A percentile compares a stretch with the other conserved stretches of the same genome.
These are phyloP conservation scores for Thereva nobilitata DNA, from an alignment of 2,888 invertebrate species.

Conservation along the genomic window DNA sequence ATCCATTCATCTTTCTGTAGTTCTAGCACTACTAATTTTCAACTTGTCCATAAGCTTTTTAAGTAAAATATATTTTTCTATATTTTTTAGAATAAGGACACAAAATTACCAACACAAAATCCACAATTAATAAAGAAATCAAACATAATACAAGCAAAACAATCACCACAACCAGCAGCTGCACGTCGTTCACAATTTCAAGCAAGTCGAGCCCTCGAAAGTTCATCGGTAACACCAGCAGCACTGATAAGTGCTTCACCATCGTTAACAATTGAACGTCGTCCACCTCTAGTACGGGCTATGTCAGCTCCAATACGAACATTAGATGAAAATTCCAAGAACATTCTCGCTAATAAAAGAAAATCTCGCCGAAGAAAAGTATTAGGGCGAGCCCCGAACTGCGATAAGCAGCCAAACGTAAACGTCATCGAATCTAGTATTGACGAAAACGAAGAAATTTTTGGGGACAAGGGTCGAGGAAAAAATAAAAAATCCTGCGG, in stretches of 20 bases:
- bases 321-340: conserved; percentile 49
- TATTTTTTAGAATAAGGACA: no score
- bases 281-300: conserved; percentile 56
- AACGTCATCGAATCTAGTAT: conserved; percentile 22
- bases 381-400: conserved; percentile 39
- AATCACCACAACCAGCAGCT: conserved; percentile 39
- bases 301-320: conserved; percentile 59
- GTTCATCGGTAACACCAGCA: not conserved
- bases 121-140: not conserved
- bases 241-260: conserved; percentile 46
- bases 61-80: no score
- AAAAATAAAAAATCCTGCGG: conserved; percentile 43
- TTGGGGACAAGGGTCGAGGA: conserved; percentile 46
- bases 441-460: conserved; percentile 29
- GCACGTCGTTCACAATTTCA: conserved; percentile 47
- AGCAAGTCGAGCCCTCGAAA: conserved; percentile 40
- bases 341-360: conserved; percentile 49
- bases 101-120: not conserved
- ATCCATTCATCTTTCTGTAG: no score
- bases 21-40: no score
- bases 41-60: no score
- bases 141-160: conserved; percentile 4
- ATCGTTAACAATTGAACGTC: conserved; percentile 51
- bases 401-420: conserved; percentile 26
- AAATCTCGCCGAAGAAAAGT: conserved; percentile 52